Evolutionary conservation across 2,113 vertebrate genomes (phyloP).

Genomic region (Montifringilla adamsi): DNA sequence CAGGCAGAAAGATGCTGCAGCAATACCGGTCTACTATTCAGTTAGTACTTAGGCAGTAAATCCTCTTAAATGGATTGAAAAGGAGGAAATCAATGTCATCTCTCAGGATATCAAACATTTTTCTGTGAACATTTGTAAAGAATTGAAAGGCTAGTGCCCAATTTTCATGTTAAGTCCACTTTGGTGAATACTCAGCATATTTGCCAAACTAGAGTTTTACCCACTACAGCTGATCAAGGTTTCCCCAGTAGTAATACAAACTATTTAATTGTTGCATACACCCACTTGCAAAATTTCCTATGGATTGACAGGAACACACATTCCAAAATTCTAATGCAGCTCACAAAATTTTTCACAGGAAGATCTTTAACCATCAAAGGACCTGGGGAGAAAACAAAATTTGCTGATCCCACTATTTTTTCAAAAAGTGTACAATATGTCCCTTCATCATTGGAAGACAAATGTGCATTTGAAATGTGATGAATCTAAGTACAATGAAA

Average conservation of each 20-base stretch:
- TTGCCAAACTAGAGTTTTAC: neutral
- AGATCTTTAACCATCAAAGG: neutral
- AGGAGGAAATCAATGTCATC: neutral
- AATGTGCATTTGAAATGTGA: constrained; percentile 19
- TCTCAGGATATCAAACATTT: neutral
- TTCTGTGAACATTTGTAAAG: neutral
- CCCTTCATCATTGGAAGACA: neutral
- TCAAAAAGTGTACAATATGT: neutral
- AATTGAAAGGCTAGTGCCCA: neutral
- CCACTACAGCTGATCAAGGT: neutral
- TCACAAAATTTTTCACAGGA: neutral
- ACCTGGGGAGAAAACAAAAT: neutral
- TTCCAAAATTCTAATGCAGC: neutral
- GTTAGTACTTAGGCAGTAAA: neutral
- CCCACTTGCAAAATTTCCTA: neutral
- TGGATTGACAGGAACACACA: neutral
- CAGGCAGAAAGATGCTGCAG: neutral
- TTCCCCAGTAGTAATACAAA: neutral
- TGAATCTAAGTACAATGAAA: constrained; percentile 10
- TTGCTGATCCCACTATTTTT: constrained; percentile 2
- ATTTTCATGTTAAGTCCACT: neutral
- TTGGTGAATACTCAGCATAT: neutral
- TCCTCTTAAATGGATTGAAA: neutral
- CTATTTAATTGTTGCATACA: neutral
- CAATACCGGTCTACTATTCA: neutral